Evolutionary conservation across 1,140 invertebrate genomes (phyloP).

Genomic region (Choristoneura fumiferana): DNA sequence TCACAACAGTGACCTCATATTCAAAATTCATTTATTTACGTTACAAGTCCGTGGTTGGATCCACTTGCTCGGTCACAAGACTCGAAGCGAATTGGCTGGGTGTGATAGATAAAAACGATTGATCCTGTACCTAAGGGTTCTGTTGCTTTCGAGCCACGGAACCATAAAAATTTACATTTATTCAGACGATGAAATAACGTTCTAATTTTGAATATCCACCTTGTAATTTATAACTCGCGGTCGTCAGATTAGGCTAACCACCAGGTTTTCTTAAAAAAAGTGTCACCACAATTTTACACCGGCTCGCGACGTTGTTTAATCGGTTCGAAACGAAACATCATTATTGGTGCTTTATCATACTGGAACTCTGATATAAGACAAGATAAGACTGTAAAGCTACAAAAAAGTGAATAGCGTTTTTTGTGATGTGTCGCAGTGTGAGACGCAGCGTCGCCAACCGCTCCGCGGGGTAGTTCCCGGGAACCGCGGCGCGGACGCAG

Average conservation of each 20-base stretch:
- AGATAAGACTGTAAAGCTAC: constrained; percentile 52
- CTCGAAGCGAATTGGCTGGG: too few species aligned
- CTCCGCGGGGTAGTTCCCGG: constrained; percentile 30
- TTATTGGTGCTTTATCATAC: constrained; percentile 75
- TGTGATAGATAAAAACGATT: too few species aligned
- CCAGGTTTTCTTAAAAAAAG: constrained; percentile 36
- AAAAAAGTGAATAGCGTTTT: constrained; percentile 66
- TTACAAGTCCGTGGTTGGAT: too few species aligned
- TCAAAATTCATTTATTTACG: too few species aligned
- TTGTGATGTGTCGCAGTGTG: constrained; percentile 61
- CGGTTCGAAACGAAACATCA: constrained; percentile 71
- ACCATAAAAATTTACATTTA: constrained; percentile 22
- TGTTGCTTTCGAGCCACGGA: too few species aligned
- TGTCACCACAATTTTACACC: constrained; percentile 58
- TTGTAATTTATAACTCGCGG: constrained; percentile 8
- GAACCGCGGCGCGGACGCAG: constrained; percentile 12
- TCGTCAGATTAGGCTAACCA: not conserved
- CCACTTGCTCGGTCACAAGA: too few species aligned
- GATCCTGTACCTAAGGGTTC: too few species aligned
- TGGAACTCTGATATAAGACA: constrained; percentile 59
- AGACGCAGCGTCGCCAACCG: constrained; percentile 66
- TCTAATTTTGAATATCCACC: constrained; percentile 26
- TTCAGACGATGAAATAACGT: constrained; percentile 24
- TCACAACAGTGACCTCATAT: too few species aligned
- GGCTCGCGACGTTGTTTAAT: constrained; percentile 52